A percentile compares a stretch with the other conserved stretches of the same genome.
Evolutionary conservation across 2,888 invertebrate genomes (phyloP).

Genomic region (Parascotia fuliginaria): DNA sequence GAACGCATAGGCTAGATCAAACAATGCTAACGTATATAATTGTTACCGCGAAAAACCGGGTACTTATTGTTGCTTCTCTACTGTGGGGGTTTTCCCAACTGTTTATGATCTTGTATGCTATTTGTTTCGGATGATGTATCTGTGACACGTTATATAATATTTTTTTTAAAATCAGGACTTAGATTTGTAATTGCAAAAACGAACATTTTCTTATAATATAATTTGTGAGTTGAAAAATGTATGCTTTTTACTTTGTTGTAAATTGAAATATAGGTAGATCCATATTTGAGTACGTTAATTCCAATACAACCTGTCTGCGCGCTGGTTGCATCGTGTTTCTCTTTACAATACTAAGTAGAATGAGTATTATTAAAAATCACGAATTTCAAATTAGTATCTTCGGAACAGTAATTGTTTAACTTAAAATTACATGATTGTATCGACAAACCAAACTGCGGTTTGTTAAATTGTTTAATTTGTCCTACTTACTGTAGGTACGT

Average conservation of each 20-base stretch:
- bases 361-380: constrained; percentile 9
- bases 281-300: background rate
- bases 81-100: constrained; percentile 68
- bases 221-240: too few relatives aligned
- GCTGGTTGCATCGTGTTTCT: background rate
- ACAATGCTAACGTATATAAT: constrained; percentile 69
- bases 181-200: too few relatives aligned
- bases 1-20: constrained; percentile 62
- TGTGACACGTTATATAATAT: constrained; percentile 4
- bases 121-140: constrained; percentile 45
- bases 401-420: constrained; percentile 2
- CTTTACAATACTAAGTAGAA: background rate
- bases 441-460: too few relatives aligned
- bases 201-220: too few relatives aligned
- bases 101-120: constrained; percentile 47
- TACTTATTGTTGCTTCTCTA: constrained; percentile 55
- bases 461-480: too few relatives aligned
- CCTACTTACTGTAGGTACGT: too few relatives aligned
- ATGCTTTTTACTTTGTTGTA: background rate
- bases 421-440: background rate
- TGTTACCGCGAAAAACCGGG: constrained; percentile 67
- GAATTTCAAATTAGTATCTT: constrained; percentile 18
- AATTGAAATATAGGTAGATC: background rate
- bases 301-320: background rate
- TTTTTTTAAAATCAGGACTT: too few relatives aligned